phyloP scores from a whole-genome alignment of 2,888 invertebrate genomes.

The Frankliniella intonsa region DNA sequence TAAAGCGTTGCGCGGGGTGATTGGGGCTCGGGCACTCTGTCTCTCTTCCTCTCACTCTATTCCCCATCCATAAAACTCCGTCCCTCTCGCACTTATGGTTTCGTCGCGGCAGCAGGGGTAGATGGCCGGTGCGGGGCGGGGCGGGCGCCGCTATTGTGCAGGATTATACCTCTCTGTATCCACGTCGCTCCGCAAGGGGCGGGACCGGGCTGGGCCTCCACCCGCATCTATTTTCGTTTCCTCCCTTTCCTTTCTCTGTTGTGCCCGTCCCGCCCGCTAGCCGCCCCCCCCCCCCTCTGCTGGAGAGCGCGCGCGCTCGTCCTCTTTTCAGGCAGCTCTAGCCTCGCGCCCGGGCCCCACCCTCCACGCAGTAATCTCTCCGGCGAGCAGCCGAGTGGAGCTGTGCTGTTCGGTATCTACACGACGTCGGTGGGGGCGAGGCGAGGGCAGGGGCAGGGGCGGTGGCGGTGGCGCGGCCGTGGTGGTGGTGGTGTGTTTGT shows the following conservation, averaged over 20 bases:
- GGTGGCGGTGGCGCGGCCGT: too few relatives aligned
- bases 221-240: not conserved
- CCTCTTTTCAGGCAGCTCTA: not conserved
- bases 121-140: too few relatives aligned
- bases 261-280: not conserved
- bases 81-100: not conserved
- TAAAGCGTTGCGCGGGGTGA: too few relatives aligned
- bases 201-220: not conserved
- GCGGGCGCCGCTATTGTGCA: not conserved
- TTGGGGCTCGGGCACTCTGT: too few relatives aligned
- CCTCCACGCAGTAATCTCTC: constrained; percentile 7
- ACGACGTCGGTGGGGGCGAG: not conserved
- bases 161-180: too few relatives aligned
- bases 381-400: not conserved
- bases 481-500: constrained; percentile 4
- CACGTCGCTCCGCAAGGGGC: too few relatives aligned
- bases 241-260: not conserved
- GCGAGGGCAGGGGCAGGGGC: too few relatives aligned
- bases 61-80: too few relatives aligned
- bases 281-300: not conserved
- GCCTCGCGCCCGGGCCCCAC: not conserved
- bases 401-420: constrained; percentile 8
- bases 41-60: too few relatives aligned
- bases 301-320: not conserved
- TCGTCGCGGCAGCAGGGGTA: not conserved